Conservation (phyloP, 2,113 vertebrate genomes). For the Platichthys flesus region DNA sequence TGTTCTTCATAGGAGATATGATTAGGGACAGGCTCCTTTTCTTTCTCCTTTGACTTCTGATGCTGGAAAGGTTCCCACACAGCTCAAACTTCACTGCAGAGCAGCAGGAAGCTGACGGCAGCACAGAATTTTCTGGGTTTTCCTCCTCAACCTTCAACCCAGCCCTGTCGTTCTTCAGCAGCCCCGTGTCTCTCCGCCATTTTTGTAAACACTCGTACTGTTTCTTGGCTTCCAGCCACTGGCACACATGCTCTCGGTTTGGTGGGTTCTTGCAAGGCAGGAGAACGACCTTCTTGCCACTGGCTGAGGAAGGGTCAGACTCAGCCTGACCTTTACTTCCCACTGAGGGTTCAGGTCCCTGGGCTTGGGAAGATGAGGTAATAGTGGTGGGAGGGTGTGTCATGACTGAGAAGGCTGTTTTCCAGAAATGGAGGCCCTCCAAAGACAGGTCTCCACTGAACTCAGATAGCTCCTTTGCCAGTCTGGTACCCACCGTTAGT, state of each 20-base stretch:
- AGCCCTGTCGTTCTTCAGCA: conserved; percentile 14
- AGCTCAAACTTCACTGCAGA: conserved; percentile 26
- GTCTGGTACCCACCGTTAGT: conserved; percentile 89
- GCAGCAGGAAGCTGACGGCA: conserved; percentile 41
- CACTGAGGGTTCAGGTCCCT: conserved; percentile 59
- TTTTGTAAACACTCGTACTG: conserved; percentile 90
- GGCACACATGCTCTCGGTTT: conserved; percentile 88
- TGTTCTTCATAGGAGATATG: conserved; percentile 54
- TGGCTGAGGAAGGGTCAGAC: conserved; percentile 72
- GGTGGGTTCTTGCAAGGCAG: conserved; percentile 96
- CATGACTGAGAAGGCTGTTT: conserved; percentile 96
- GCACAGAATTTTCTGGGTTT: background rate
- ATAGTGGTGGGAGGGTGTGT: conserved; percentile 83
- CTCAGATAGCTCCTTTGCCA: conserved; percentile 89
- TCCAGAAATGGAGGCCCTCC: conserved; percentile 96
- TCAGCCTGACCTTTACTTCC: conserved; percentile 65
- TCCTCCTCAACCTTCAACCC: conserved; percentile 15
- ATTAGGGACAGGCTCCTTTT: conserved; percentile 70
- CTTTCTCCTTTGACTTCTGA: conserved; percentile 70
- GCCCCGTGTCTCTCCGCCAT: conserved; percentile 37
- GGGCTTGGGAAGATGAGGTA: conserved; percentile 79
- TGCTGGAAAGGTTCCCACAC: conserved; percentile 61
- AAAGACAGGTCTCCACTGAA: conserved; percentile 93
- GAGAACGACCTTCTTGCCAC: conserved; percentile 92
- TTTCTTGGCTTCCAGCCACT: conserved; percentile 95